Base-by-base conservation (phyloP, 2,797 vertebrate genomes). In the Spondyliosoma cantharus region DNA sequence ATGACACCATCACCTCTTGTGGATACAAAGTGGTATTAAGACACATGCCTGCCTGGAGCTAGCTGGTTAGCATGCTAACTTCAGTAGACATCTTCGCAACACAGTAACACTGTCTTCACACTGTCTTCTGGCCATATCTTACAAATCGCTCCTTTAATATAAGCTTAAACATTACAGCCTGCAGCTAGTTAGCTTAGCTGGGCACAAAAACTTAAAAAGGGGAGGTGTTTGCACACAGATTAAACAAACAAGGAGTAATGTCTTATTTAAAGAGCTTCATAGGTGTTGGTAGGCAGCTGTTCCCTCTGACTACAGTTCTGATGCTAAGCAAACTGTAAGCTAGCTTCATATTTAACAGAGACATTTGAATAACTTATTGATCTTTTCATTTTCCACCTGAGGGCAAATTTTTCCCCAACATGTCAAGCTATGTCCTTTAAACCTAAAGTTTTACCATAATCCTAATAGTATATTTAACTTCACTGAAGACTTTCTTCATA, bases 401-500 rank as follows among this genome's bases (percentile, higher is more conserved):
- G 65, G 59, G 45, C 57, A 73, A 81, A 25, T 32, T 37, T 12
- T 42, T 50, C 32, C 22, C 53, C 37, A 74, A 43, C 68, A 49
- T 24, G 17, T 58, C 29, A 52, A 59, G 29, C 17, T 65, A 56
- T 27, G 66, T 32, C 50, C 48, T 59, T 76, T 53, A 48, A 53
- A 50, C 20, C 22, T 71, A 42, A 19, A 6, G 32, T 54, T 60
- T 60, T 20, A 43, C 20, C 49, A 25, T 48, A 74, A 77, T 69
- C 54, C 69, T 71, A 78, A 45, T 1, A 25, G 9, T 24, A 81
- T 32, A 61, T 48, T 20, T 67, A 67, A 74, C 5, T 54, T 50
- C 6, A 71, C 37, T 63, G 62, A 75, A 56, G 59, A 66, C 46
- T 32, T 78, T 68, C 43, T 71, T 69, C 48, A 63, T 29, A 56